Evolutionary conservation across 2,113 vertebrate genomes (phyloP).

Genomic region (Hipposideros armiger): DNA sequence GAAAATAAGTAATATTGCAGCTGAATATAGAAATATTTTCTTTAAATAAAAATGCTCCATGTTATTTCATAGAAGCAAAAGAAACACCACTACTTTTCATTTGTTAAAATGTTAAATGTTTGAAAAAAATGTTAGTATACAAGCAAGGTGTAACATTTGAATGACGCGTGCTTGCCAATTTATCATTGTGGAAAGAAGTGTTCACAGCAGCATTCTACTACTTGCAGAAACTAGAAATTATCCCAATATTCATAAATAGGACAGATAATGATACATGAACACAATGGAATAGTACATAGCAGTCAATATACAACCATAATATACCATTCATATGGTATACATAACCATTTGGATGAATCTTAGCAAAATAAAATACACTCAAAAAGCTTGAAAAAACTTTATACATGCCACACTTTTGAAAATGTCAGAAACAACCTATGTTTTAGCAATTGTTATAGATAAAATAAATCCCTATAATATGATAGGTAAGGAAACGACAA

Average conservation of each 20-base stretch:
- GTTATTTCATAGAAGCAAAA: not conserved
- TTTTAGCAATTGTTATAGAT: not conserved
- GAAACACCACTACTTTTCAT: not conserved
- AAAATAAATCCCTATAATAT: not conserved
- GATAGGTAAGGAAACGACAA: not conserved
- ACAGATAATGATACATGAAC: not conserved
- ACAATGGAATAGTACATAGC: not conserved
- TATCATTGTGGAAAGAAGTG: not conserved
- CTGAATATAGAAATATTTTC: not conserved
- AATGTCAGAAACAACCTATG: not conserved
- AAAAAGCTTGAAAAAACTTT: not conserved
- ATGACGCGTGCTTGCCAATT: not conserved
- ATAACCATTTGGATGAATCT: not conserved
- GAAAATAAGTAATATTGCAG: not conserved
- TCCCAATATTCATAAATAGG: not conserved
- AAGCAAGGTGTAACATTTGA: not conserved
- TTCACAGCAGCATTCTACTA: not conserved
- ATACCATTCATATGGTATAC: too few species aligned
- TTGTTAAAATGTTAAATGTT: not conserved
- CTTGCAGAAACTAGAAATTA: not conserved
- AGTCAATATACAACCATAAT: not conserved
- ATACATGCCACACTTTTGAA: not conserved
- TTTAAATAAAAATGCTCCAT: not conserved
- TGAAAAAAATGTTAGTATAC: not conserved
- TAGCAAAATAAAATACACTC: not conserved